Conservation (phyloP, 2,888 invertebrate genomes). For the Zeuzera pyrina region DNA sequence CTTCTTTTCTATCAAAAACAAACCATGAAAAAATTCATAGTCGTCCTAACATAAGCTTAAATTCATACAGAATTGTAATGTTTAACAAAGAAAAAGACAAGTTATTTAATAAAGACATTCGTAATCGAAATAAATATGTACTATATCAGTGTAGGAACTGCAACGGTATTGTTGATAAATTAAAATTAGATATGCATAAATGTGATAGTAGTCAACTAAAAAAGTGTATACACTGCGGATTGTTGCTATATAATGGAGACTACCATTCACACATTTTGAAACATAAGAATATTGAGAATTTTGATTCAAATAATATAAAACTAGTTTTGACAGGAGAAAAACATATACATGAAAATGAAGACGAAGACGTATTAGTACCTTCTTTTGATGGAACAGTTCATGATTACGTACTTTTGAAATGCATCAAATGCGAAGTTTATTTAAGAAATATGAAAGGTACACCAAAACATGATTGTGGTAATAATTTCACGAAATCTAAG, state of each 20-base stretch:
- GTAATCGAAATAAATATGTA: slow-evolving; percentile 23
- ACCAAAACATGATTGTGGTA: slow-evolving; percentile 31
- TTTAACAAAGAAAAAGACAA: slow-evolving; percentile 36
- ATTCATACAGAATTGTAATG: slow-evolving; percentile 33
- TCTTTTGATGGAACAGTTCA: slow-evolving; percentile 32
- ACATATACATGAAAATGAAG: slow-evolving; percentile 5
- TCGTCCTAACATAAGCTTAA: slow-evolving; percentile 15
- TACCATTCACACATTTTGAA: slow-evolving; percentile 30
- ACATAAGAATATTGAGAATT: slow-evolving; percentile 33
- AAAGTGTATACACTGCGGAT: slow-evolving; percentile 37
- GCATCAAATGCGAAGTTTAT: slow-evolving; percentile 37
- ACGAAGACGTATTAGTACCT: slow-evolving; percentile 8
- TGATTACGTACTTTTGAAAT: slow-evolving; percentile 44
- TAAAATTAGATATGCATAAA: slow-evolving; percentile 21
- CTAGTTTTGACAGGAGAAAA: slow-evolving; percentile 36
- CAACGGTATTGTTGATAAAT: slow-evolving; percentile 31
- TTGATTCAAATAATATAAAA: slow-evolving; percentile 32
- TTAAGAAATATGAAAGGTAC: slow-evolving; percentile 19
- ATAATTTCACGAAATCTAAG: slow-evolving; percentile 21
- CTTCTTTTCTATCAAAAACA: slow-evolving; percentile 22
- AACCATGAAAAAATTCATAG: slow-evolving; percentile 37
- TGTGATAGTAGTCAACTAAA: slow-evolving; percentile 27
- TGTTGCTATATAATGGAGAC: slow-evolving; percentile 27
- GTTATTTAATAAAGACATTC: slow-evolving; percentile 24
- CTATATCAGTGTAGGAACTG: slow-evolving; percentile 50